These are phyloP conservation scores for Byasa hedistus DNA, from an alignment of 2,888 invertebrate genomes.

Conservation along the genomic window DNA sequence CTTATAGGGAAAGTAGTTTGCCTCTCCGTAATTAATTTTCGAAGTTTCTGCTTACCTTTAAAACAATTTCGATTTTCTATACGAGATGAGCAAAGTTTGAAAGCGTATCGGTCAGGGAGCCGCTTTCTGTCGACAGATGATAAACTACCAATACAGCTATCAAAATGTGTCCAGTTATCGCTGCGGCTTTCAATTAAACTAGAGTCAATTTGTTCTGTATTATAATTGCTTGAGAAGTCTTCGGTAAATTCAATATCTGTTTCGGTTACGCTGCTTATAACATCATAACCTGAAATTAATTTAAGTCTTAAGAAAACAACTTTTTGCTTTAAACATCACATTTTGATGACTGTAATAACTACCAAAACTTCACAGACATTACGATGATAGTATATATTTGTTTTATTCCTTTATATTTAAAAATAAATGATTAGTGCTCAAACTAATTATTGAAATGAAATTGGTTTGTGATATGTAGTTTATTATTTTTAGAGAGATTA, in stretches of 20 bases:
- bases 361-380: no score
- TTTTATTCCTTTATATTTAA: no score
- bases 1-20: not conserved
- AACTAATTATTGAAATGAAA: no score
- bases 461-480: no score
- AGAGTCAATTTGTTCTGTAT: constrained; percentile 40
- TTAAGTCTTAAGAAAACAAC: not conserved
- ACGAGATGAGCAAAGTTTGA: constrained; percentile 7
- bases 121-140: constrained; percentile 17
- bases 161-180: constrained; percentile 35
- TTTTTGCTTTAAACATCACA: not conserved
- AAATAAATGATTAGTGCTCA: no score
- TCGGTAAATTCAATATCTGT: constrained; percentile 43
- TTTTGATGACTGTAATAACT: not conserved
- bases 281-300: constrained; percentile 12
- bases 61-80: constrained; percentile 1
- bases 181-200: constrained; percentile 37
- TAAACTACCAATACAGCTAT: constrained; percentile 16
- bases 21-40: not conserved
- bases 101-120: not conserved
- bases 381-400: no score
- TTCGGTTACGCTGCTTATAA: constrained; percentile 34
- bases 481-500: no score
- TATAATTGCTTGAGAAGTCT: constrained; percentile 42
- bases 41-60: constrained; percentile 16